Base-by-base conservation (phyloP, 2,888 invertebrate genomes). In the Ichneumoninae sp. region DNA sequence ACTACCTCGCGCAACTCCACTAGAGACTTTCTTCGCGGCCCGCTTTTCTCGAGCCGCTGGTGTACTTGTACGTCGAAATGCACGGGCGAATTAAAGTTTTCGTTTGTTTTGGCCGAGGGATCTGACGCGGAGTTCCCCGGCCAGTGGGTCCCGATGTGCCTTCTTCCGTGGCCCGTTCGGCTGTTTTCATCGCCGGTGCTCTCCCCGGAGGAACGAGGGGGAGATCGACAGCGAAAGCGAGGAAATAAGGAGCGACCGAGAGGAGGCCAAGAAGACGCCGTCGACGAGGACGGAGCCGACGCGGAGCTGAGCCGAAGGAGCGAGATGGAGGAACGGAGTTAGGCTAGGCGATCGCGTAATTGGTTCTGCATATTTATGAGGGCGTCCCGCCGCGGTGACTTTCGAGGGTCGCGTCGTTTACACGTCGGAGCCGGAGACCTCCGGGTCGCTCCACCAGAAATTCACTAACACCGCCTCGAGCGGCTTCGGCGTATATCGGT, bases 321-420 rank as follows among this genome's bases (percentile, higher is more conserved):
- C 26, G 68, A 70, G 65, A 69, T n/a, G 66, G 80, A 70, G n/a
- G 74, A 69, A 81, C 57, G 26, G 78, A 44, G 78, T 74, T 79
- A 80, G 78, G 80, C 66, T 30, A 80, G 71, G 57, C 60, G 66
- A 65, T 75, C 70, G 69, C 89, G 90, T 92, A 92, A 92, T 92
- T 91, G 91, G 92, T 92, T 91, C 91, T 91, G 91, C 91, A 92
- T 91, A 91, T 92, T 91, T 91, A 92, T 92, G 91, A 92, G 90
- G 89, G 88, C 87, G 89, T 88, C 90, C 89, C 90, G 60, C 71
- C 71, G 66, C 54, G 50, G 66, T 44, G 80, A 76, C 71, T 83
- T 79, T 80, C 76, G 66, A 75, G 80, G 65, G 50, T 88, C 81
- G 83, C 86, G 86, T 87, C 87, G 85, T 85, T 89, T 87, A 87